Base-by-base conservation (phyloP, 1,140 invertebrate species). In the Pygmarrhopalites habei region DNA sequence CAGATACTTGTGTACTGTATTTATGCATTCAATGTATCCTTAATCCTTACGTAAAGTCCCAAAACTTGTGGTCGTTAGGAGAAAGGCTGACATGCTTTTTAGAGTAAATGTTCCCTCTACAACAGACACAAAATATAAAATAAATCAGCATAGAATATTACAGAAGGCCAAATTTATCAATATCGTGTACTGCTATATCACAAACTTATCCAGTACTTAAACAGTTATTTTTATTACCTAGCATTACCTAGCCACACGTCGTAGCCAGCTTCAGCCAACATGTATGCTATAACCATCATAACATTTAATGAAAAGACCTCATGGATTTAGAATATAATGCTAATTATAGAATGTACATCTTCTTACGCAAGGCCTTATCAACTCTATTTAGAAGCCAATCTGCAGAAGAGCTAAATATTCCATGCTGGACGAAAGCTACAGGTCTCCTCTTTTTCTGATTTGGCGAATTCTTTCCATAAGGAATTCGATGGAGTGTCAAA, bases 381-480 rank as follows among this genome's bases (percentile, higher is more conserved):
- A 81, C 79, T 17, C 84, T 84, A 65, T 83, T 79, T 4, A 87
- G 75, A 15, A 91, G 76, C 83, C 83, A 92, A 73, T 88, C 86
- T 1, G 83, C 82, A 1, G 87, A 88, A 72, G 85, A 86, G 5
- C 82, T 83, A 0, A 89, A 74, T 2, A 92, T 75, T 0, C 89
- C 90, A 73, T 92, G 89, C 72, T 90, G 87, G 1, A 80, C 51
- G 23, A 74, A 71, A 0, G 74, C 74, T 0, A 72, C 72, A 21
- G 68, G 67, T 28, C 41, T 10, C 3, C 43, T 19, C 19, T 7
- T 0, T 23, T n/a, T 52, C 35, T 66, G 66, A 43, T 58, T 43
- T 2, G 60, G 30, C 25, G 53, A 52, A 1, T 58, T 39, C 57
- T 67, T 73, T 1, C 76, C 76, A 53, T 66, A 66, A 10, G 81